phyloP scores from a whole-genome alignment of 2,113 vertebrate genomes.

The Typhlomys cinereus region DNA sequence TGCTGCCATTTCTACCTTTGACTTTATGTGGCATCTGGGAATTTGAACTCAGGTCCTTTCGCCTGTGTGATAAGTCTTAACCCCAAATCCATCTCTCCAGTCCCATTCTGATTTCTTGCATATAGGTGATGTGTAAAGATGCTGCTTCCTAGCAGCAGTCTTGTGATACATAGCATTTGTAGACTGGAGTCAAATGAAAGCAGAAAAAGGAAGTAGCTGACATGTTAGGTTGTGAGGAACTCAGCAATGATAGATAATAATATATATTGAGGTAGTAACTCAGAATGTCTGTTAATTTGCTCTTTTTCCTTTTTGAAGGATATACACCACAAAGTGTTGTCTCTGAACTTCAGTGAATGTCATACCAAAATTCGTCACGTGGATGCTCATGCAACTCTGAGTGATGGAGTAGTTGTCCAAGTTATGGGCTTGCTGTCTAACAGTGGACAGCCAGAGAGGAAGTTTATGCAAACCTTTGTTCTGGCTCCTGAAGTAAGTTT shows the following conservation, averaged over 20 bases:
- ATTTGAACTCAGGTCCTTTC: no score
- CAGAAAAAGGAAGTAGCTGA: not conserved
- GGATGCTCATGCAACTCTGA: constrained; percentile 96
- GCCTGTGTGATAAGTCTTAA: no score
- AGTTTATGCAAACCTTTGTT: constrained; percentile 99
- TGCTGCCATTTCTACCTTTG: no score
- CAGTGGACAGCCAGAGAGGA: constrained; percentile 96
- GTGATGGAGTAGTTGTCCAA: constrained; percentile 97
- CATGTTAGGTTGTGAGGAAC: not conserved
- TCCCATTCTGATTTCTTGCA: not conserved
- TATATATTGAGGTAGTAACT: not conserved
- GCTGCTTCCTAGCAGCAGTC: not conserved
- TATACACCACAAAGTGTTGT: constrained; percentile 99
- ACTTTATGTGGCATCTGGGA: no score
- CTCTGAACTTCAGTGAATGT: constrained; percentile 97
- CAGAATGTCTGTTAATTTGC: not conserved
- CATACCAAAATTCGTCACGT: constrained; percentile 99
- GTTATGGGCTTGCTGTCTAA: constrained; percentile 98
- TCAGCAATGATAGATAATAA: not conserved
- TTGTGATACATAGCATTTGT: not conserved
- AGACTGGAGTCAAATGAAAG: not conserved
- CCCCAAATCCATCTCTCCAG: no score
- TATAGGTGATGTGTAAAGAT: not conserved
- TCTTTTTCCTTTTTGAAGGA: constrained; percentile 84
- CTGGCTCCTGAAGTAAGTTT: constrained; percentile 95